Evolutionary conservation across 1,140 invertebrate genomes (phyloP), one percentile per base, ranked within the genome.

Genomic region (Dryas iulia): DNA sequence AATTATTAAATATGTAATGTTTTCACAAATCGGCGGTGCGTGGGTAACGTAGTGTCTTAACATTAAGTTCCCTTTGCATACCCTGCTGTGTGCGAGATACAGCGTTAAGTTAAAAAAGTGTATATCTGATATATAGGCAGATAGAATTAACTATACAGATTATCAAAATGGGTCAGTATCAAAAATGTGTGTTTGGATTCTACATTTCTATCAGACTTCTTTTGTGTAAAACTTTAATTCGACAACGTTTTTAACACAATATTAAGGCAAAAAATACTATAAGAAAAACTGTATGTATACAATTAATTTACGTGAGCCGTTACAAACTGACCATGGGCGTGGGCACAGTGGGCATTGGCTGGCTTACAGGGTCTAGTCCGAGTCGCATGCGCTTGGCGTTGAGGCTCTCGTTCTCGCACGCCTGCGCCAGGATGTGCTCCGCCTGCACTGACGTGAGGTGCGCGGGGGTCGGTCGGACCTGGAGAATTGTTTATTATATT

Each of bases 331-430:
- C 91, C 86, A 91, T 92, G n/a, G 94, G 94, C 47, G 77, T 78
- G 57, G 79, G 76, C 68, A 79, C 74, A 69, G 78, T 74, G 59
- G 78, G 78, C 78, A 80, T 80, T 39, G 78, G 78, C 74, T 81
- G 78, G 91, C 97, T 96, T 87, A 99, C 96, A 39, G 98, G 98
- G 87, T 99, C 98, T 74, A 99, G 93, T 62, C 98, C 98, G 79
- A 98, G 94, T 71, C 98, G 94, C 97, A 99, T 98, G 78, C 98
- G 94, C 92, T 98, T 99, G 26, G 98, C 98, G 90, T 99, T 99
- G 86, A 98, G 96, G 86, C 96, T 97, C 92, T 99, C 98, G 89
- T 99, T 99, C 92, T 99, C 98, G 90, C 98, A 99, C 53, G 98
- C 98, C 77, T 96, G 96, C 72, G 98, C 97, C 83, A 99, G 93